phyloP scores from a whole-genome alignment of 2,888 invertebrate genomes.

The Crocallis elinguaria region DNA sequence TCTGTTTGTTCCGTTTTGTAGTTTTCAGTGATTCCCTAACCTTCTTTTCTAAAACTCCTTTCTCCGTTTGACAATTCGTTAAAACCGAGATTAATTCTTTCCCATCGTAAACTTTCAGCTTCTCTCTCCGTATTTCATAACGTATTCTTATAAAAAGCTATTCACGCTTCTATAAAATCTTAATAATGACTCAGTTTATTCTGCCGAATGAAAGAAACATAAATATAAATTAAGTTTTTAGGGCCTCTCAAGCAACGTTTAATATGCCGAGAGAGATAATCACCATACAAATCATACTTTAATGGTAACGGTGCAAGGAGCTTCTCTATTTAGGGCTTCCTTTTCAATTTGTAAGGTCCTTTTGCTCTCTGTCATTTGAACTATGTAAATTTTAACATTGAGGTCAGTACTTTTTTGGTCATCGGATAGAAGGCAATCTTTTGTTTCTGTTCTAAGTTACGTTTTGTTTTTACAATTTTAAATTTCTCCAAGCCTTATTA shows the following conservation, averaged over 20 bases:
- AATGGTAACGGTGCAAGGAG: slow-evolving; percentile 11
- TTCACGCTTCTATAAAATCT: slow-evolving; percentile 21
- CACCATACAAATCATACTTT: slow-evolving; percentile 28
- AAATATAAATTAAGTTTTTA: slow-evolving; percentile 24
- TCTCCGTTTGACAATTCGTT: background rate
- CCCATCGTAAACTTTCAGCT: slow-evolving; percentile 18
- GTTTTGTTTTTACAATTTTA: background rate
- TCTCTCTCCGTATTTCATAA: slow-evolving; percentile 19
- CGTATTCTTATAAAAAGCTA: slow-evolving; percentile 16
- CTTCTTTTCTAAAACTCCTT: too few relatives aligned
- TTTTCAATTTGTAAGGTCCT: slow-evolving; percentile 2
- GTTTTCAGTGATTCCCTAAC: too few relatives aligned
- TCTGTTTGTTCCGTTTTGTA: too few relatives aligned
- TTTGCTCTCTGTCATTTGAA: background rate
- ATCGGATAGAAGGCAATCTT: background rate
- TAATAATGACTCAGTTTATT: slow-evolving; percentile 19
- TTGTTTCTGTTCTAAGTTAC: background rate
- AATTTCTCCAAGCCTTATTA: too few relatives aligned
- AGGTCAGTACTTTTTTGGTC: background rate
- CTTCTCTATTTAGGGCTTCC: slow-evolving; percentile 6
- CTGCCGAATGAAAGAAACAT: slow-evolving; percentile 16
- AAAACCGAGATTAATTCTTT: slow-evolving; percentile 15
- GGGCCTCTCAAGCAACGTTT: slow-evolving; percentile 11
- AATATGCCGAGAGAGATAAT: slow-evolving; percentile 21
- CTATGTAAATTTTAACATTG: background rate